These are phyloP conservation scores for Coccyzus lansbergi DNA, from an alignment of 2,797 vertebrate species.

Conservation along the genomic window DNA sequence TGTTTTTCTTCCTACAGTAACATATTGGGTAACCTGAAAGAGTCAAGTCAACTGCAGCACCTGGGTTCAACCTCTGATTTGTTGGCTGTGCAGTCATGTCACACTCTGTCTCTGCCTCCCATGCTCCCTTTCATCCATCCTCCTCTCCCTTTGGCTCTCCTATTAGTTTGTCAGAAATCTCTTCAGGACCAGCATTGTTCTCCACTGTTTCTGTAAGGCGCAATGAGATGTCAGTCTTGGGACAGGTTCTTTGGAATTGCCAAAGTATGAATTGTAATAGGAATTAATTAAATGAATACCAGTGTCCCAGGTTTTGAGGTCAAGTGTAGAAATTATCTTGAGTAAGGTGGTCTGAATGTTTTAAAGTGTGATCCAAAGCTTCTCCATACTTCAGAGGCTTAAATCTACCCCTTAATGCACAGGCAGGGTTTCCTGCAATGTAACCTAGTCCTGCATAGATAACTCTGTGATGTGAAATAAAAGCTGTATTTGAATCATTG, in stretches of 20 bases:
- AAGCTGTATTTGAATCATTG: background rate
- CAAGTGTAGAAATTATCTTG: background rate
- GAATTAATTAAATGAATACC: slow-evolving; percentile 9
- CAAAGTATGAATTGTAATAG: background rate
- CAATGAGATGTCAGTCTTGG: background rate
- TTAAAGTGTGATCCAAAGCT: slow-evolving; percentile 9
- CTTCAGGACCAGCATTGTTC: background rate
- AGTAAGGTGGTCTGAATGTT: background rate
- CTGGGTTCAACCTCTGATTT: background rate
- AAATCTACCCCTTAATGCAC: background rate
- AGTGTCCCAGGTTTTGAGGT: background rate
- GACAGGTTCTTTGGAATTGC: background rate
- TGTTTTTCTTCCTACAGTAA: background rate
- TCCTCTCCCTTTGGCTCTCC: background rate
- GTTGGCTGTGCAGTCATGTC: background rate
- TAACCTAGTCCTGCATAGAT: background rate
- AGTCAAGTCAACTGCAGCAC: background rate
- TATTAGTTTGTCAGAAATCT: background rate
- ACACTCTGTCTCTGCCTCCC: background rate
- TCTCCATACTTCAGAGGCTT: background rate
- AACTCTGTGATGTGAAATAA: background rate
- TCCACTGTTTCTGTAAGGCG: background rate
- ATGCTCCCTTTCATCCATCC: background rate
- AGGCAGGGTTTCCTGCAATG: slow-evolving; percentile 1
- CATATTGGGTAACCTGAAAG: background rate